Conservation (phyloP, 2,113 vertebrate genomes). For the Lonchura striata region DNA sequence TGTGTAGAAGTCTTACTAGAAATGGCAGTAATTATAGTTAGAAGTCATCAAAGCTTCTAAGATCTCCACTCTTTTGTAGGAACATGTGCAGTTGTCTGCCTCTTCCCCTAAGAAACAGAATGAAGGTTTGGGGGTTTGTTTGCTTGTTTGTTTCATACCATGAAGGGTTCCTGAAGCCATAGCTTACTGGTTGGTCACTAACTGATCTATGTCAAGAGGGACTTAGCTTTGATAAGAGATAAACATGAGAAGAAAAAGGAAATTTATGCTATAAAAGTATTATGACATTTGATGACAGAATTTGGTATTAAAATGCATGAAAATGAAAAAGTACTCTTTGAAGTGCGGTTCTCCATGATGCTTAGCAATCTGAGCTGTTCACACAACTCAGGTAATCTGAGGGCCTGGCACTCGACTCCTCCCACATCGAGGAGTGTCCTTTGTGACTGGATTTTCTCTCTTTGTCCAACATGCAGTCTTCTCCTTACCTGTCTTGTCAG, state of each 20-base stretch:
- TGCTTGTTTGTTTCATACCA: background rate
- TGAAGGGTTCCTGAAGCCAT: background rate
- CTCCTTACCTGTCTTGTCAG: background rate
- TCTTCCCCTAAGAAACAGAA: background rate
- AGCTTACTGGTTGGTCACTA: background rate
- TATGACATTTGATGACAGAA: background rate
- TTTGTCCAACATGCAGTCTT: background rate
- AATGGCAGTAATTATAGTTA: background rate
- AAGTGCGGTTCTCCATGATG: background rate
- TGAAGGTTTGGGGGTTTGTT: background rate
- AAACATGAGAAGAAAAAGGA: background rate
- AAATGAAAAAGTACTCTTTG: background rate
- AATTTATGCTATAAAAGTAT: background rate
- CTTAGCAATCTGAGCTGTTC: background rate
- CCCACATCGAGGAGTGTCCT: rapidly evolving
- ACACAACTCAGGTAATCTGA: background rate
- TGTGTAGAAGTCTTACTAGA: background rate
- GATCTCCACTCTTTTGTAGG: background rate
- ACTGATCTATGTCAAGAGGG: background rate
- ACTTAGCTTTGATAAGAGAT: background rate
- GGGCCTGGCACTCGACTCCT: background rate
- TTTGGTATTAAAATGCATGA: background rate
- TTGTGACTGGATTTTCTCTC: background rate
- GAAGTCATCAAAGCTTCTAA: background rate
- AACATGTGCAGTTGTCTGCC: background rate